Evolutionary conservation across 2,113 vertebrate genomes (phyloP), one percentile per base, ranked within the genome.

Genomic region (Morphnarchus princeps): DNA sequence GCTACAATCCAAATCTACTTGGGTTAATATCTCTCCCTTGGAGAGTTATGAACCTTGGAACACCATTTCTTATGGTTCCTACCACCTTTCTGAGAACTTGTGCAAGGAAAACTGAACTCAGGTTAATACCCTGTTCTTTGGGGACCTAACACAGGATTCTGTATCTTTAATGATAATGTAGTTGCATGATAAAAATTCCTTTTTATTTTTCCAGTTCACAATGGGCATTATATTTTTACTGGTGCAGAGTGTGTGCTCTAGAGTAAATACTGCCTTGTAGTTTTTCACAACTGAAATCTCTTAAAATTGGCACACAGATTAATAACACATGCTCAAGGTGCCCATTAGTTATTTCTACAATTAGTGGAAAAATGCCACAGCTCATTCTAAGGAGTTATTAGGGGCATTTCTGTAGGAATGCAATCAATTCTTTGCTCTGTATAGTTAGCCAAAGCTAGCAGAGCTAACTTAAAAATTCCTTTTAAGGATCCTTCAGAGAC

Each of bases 331-430:
- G 87, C 45, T 90, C 45, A 54, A 63, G 42, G 80, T 94, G 36
- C 82, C 69, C 59, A 78, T 94, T 95, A 93, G 50, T 97, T 95
- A 80, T 89, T 94, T 82, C 73, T 34, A 66, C 72, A 90, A 92
- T 94, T 96, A 95, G 87, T 95, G 73, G 89, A 82, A 95, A 92
- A 89, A 61, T 93, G 58, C 70, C 72, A 91, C 84, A 88, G 62
- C 63, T 95, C 38, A 24, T 92, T 92, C 66, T 85, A 77, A 91
- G 71, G 83, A 93, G n/a, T 92, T 93, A 87, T 82, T 91, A 94
- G 73, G 58, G 38, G 38, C 59, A 73, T 86, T 96, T 95, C 43
- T 83, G 43, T 50, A 93, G 84, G 77, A 95, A 96, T 82, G 91
- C 34, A 86, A 67, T 89, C 87, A 94, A 40, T 92, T 92, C 69